A percentile compares a stretch with the other conserved stretches of the same genome.
phyloP scores from a whole-genome alignment of 53 echinoderm and acorn worm species.

The Astropecten irregularis region DNA sequence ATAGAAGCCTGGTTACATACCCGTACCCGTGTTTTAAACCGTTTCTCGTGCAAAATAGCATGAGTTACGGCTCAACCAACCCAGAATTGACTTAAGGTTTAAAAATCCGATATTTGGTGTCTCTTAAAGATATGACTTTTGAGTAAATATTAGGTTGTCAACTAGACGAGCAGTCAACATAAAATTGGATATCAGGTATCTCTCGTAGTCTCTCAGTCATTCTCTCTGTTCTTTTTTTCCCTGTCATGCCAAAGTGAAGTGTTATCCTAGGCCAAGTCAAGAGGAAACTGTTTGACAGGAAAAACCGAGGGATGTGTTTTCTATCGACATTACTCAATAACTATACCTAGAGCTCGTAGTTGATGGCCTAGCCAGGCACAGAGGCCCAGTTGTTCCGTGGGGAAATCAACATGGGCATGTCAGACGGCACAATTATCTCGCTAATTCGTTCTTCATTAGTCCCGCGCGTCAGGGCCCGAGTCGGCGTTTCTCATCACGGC shows the following conservation, averaged over 20 bases:
- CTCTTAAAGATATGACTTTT: not conserved
- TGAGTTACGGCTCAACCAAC: not conserved
- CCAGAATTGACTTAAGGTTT: not conserved
- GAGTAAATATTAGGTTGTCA: constrained; percentile 43
- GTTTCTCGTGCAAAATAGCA: no score
- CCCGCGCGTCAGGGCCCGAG: constrained; percentile 25
- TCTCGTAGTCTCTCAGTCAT: not conserved
- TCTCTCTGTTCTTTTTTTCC: no score
- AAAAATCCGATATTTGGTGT: not conserved
- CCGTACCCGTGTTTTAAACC: no score
- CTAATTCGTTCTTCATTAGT: constrained; percentile 73
- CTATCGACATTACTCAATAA: not conserved
- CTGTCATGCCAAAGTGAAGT: no score
- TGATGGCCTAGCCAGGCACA: constrained; percentile 5
- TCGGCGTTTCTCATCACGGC: constrained; percentile 47
- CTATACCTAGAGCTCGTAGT: not conserved
- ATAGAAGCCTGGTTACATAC: no score
- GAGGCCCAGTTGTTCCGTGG: constrained; percentile 14
- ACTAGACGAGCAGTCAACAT: not conserved
- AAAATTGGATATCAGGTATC: constrained; percentile 40
- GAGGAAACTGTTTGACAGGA: no score
- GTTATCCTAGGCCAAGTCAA: no score
- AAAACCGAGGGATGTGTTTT: not conserved
- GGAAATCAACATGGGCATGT: constrained; percentile 58
- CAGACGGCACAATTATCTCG: constrained; percentile 48